These are phyloP conservation scores for Cantharis nigra DNA, from an alignment of 2,888 invertebrate species.

Conservation along the genomic window DNA sequence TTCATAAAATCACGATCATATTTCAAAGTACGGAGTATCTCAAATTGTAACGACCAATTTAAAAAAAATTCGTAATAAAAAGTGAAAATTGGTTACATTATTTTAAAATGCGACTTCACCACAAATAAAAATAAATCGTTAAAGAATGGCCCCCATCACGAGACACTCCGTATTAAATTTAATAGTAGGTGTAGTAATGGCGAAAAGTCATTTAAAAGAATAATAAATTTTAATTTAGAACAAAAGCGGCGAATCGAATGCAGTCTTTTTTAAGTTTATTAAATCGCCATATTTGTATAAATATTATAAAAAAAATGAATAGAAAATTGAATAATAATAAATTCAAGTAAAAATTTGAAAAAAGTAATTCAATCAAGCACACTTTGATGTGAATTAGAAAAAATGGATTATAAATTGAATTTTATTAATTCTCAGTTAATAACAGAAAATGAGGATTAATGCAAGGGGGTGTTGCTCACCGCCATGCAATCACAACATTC, in stretches of 20 bases:
- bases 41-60: background rate
- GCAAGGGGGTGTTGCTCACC: constrained; percentile 29
- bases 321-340: background rate
- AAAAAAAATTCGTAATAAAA: background rate
- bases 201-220: background rate
- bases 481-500: constrained; percentile 68
- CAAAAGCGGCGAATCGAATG: background rate
- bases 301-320: background rate
- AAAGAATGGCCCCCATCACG: background rate
- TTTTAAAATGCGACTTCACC: background rate
- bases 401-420: constrained; percentile 1
- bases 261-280: constrained; percentile 1
- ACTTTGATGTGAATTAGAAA: background rate
- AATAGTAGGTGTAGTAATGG: background rate
- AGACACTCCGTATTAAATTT: background rate
- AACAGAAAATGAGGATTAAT: constrained; percentile 29
- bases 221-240: background rate
- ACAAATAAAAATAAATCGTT: background rate
- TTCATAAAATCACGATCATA: background rate
- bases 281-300: constrained; percentile 14
- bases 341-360: background rate
- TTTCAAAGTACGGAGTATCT: background rate
- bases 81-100: too few relatives aligned
- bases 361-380: background rate
- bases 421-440: constrained; percentile 22